Evolutionary conservation across 2,797 vertebrate genomes (phyloP), one percentile per base, ranked within the genome.

Genomic region (Epinephelus coioides): DNA sequence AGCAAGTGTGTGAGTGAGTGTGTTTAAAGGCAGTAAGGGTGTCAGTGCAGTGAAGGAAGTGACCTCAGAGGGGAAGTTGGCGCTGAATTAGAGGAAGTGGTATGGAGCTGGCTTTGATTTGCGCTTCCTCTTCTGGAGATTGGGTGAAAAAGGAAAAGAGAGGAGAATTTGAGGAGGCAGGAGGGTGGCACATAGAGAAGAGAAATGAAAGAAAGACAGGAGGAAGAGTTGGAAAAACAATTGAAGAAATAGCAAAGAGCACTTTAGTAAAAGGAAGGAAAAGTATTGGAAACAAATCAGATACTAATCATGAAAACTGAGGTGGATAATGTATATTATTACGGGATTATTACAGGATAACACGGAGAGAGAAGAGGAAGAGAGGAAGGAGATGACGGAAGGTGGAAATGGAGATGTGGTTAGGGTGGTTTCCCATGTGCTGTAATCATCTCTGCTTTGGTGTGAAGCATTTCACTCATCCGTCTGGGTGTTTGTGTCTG

Each of bases 61-160:
- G 89, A 94, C 77, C 79, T 90, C 88, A 91, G 86, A 86, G 67
- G 88, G 95, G 95, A 96, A 94, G 86, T 55, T 25, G 79, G 72
- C 1, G 54, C 91, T 95, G 91, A 95, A 94, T 95, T 82, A 88
- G 75, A 94, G 95, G 95, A 96, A 95, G 84, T 68, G 43, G 84
- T 56, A 34, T 34, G 66, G 76, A 75, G 85, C 81, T 79, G 83
- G 57, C 84, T 85, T 88, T 82, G 83, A 90, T 89, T 87, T 88
- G 68, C 7, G 54, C 78, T 94, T 93, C 92, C 88, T 90, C 62
- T 69, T 21, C 70, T 69, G 50, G 65, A 47, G 59, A 72, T 69
- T 76, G 38, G 81, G 78, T 81, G 62, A 84, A 75, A 64, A 13
- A 61, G 23, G 46, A 65, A 70, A 76, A 68, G 43, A 49, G 68